Conservation (phyloP, 2,113 vertebrate genomes). For the Gallinago paraguaiae region DNA sequence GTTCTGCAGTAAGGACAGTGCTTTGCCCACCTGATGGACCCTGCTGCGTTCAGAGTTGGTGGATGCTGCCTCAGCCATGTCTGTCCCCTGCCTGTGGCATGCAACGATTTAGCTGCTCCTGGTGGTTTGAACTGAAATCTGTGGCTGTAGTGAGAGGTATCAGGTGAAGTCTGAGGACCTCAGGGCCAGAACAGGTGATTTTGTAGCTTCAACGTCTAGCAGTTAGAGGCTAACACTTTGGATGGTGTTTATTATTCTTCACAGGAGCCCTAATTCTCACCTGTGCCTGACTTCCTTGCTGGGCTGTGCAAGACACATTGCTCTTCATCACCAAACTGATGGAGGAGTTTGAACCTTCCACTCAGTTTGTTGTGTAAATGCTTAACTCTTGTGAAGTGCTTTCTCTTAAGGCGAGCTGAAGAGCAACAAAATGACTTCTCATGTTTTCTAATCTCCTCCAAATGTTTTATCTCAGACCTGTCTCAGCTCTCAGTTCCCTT, state of each 20-base stretch:
- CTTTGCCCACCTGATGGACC: rapidly evolving
- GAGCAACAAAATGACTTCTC: slow-evolving; percentile 16
- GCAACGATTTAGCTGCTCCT: not conserved
- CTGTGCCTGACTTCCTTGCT: slow-evolving; percentile 12
- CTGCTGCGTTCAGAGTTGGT: not conserved
- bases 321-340: slow-evolving; percentile 36
- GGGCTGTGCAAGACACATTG: slow-evolving; percentile 21
- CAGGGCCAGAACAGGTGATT: not conserved
- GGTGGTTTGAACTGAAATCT: not conserved
- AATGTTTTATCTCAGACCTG: slow-evolving; percentile 50
- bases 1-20: not conserved
- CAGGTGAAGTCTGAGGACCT: not conserved
- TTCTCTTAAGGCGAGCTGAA: not conserved
- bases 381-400: slow-evolving; percentile 38
- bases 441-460: slow-evolving; percentile 48
- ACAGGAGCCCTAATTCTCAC: slow-evolving; percentile 15
- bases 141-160: not conserved
- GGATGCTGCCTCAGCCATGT: not conserved
- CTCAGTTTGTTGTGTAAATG: not conserved
- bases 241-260: slow-evolving; percentile 9
- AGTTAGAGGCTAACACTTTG: not conserved
- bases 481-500: not conserved
- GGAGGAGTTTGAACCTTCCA: slow-evolving; percentile 48
- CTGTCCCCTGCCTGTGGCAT: not conserved
- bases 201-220: not conserved